Evolutionary conservation across 23 tunicate genomes (phyloP), one percentile per base, ranked within the genome.

Genomic region (Styela clava): DNA sequence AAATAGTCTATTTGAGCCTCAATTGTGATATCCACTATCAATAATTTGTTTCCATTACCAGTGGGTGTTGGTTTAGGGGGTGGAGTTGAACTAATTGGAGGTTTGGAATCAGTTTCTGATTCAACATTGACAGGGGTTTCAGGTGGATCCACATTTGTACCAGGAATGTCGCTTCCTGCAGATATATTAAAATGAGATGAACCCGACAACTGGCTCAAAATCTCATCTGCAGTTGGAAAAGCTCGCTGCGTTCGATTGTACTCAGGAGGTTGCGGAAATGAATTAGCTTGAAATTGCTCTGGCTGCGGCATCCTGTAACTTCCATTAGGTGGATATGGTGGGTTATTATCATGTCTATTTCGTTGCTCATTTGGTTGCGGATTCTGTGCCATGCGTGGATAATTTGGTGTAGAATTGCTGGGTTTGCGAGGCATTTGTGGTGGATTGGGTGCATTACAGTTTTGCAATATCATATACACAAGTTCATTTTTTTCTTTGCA

Each of bases 401-500:
- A 28, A 16, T 80, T 22, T 19, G 74, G 52, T 24, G 37, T 35
- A 7, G 32, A 2, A 29, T 22, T 24, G 65, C 1, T 34, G 16
- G 9, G 63, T 24, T 25, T 69, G 67, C n/a, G 27, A 24, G 25
- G 78, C 2, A 16, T 68, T 69, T n/a, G 30, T 33, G 62, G 71
- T 69, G 52, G 83, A 26, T 52, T 72, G 23, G 23, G 79, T 69
- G 31, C 73, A 69, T 19, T 2, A 44, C 56, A 44, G 74, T 30
- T 36, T 82, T 3, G 68, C 64, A 74, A 73, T 85, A 88, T 83
- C 52, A 77, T n/a, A 24, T 69, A 26, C n/a, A 88, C 84, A 19
- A 88, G 73, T 27, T 88, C 93, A 88, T 69, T 32, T 61, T 88
- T 88, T 61, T 88, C 93, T 70, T 78, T 88, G 36, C 68, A 68